Base-by-base conservation (phyloP, 2,113 vertebrate species). In the Rana temporaria region DNA sequence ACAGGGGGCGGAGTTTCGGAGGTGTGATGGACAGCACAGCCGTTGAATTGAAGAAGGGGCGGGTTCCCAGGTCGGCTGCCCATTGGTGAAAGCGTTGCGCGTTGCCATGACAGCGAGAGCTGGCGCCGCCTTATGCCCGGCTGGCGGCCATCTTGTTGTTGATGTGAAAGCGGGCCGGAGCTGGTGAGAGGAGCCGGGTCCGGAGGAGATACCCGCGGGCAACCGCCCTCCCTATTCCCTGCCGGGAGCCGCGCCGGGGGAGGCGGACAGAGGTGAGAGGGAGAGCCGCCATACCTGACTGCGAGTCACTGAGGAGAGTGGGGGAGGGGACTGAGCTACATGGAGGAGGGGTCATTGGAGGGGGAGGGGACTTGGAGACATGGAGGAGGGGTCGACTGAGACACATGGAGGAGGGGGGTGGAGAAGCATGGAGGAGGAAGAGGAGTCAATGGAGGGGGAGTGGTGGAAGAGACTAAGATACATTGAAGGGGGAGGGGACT, bases 141-240 rank as follows among this genome's bases (percentile, higher is more conserved):
- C 69, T 48, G 0, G 86, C 87, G 88, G 89, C 89, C 90, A 91
- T 91, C 89, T 91, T 91, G 89, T 90, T 90, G 90, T 91, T 91
- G 90, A 91, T 91, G 87, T 72, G 86, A 78, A 78, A 75, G 71
- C 9, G 38, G 42, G 1, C 1, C 4, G 53, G 18, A n/a, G 70
- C 7, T 63, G 70, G 59, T 57, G 42, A 42, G 22, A n/a, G 83
- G 2, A 4, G 32, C 42, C 30, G 66, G 22, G 78, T 30, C 24
- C 26, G 34, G 60, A 56, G 68, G 65, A 57, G 59, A 57, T 8
- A 65, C n/a, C 53, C 52, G 17, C 63, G 55, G 72, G 81, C 62
- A 38, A 24, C 56, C 79, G 56, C 68, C 68, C 79, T 55, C 79
- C 79, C 68, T n/a, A 32, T 16, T 71, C 78, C 67, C 78, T 48